Conservation (phyloP, 2,113 vertebrate species). For the Gallinago undulata region DNA sequence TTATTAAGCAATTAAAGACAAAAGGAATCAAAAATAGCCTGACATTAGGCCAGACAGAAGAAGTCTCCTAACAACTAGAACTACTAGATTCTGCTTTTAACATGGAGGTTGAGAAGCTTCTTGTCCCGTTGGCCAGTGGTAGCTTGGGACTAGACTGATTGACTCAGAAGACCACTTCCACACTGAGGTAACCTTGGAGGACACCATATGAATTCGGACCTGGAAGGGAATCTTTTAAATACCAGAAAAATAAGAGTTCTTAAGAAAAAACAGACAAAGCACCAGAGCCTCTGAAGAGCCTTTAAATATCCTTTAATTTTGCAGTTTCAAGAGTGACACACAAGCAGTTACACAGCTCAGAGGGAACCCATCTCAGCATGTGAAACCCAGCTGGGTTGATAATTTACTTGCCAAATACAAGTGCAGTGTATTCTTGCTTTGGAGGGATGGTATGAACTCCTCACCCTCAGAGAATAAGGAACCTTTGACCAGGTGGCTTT, state of each 20-base stretch:
- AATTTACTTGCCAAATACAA: background rate
- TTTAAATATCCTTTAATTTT: conserved; percentile 56
- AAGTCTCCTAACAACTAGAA: background rate
- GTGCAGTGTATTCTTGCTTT: background rate
- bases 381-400: background rate
- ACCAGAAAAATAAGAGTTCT: background rate
- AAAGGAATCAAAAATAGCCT: background rate
- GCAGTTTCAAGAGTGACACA: background rate
- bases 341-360: conserved; percentile 8
- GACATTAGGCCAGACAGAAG: background rate
- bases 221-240: background rate
- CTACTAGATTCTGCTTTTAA: background rate
- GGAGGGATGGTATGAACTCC: background rate
- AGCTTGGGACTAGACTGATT: background rate
- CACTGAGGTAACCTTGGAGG: background rate
- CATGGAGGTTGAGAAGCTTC: background rate
- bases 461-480: background rate
- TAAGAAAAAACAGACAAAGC: background rate
- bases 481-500: background rate
- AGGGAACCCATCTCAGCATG: background rate
- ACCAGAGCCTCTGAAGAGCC: background rate
- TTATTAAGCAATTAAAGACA: background rate
- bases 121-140: rapidly evolving
- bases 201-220: rapidly evolving
- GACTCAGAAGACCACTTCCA: background rate